Percentiles rank a stretch among this genome's conserved stretches.
Conservation (phyloP, 1,140 invertebrate species). For the Argopecten irradians region DNA sequence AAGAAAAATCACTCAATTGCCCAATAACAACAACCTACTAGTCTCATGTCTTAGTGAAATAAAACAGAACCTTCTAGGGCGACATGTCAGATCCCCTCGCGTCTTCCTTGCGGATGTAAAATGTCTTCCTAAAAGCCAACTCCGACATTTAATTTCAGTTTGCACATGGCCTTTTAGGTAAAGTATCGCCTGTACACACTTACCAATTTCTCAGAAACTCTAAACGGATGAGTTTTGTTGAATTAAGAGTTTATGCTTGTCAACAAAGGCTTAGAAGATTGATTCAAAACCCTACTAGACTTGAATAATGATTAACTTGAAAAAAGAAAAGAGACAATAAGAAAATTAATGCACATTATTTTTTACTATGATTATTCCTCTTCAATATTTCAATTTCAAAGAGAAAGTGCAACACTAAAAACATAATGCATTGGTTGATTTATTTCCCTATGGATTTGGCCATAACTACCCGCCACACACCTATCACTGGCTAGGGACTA, state of each 20-base stretch:
- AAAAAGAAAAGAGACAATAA: not conserved
- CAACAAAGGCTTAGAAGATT: not conserved
- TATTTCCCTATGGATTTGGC: not conserved
- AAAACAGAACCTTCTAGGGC: too few species aligned
- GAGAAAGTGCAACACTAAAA: not conserved
- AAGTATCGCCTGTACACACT: not conserved
- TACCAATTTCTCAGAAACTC: slow-evolving; percentile 13
- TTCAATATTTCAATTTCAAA: slow-evolving; percentile 6
- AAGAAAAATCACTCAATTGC: too few species aligned
- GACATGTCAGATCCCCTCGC: too few species aligned
- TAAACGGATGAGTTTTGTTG: not conserved
- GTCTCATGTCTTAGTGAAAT: too few species aligned
- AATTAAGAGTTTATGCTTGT: not conserved
- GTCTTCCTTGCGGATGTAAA: not conserved
- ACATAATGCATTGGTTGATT: not conserved
- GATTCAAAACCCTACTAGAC: not conserved
- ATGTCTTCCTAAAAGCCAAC: not conserved
- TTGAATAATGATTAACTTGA: not conserved
- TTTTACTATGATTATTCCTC: not conserved
- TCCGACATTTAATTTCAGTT: not conserved
- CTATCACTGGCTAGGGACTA: not conserved
- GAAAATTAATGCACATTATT: slow-evolving; percentile 3
- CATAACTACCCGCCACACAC: not conserved
- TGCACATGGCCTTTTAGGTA: not conserved
- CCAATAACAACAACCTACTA: too few species aligned